Conservation (phyloP, 2,113 vertebrate genomes). For the Brienomyrus brachyistius region DNA sequence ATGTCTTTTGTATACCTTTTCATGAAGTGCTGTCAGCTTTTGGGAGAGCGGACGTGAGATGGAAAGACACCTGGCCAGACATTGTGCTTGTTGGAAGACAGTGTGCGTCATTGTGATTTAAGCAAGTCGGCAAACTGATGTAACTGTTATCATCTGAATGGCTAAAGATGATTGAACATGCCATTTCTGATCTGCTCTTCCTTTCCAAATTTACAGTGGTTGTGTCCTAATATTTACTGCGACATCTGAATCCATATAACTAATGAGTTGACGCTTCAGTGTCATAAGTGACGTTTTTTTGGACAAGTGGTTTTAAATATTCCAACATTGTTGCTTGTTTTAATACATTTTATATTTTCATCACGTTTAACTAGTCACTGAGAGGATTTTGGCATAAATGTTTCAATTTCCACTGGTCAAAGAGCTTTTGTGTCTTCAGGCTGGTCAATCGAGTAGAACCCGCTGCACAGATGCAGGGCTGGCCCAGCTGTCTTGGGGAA, state of each 20-base stretch:
- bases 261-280: background rate
- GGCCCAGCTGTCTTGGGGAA: background rate
- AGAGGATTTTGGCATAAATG: background rate
- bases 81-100: background rate
- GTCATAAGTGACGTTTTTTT: background rate
- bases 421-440: background rate
- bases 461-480: background rate
- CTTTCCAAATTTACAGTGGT: background rate
- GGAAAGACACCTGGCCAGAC: slow-evolving; percentile 3
- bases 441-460: background rate
- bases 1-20: slow-evolving; percentile 18
- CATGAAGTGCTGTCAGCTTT: slow-evolving; percentile 3
- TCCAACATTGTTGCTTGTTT: background rate
- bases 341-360: background rate
- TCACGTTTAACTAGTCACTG: background rate
- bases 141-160: background rate
- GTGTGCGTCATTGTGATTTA: background rate
- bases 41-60: background rate
- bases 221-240: background rate
- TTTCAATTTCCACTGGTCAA: background rate
- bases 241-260: background rate
- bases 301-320: background rate
- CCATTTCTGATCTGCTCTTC: background rate
- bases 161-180: background rate
- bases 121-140: background rate